Percentiles rank a stretch among this genome's conserved stretches.
Evolutionary conservation across 2,113 vertebrate genomes (phyloP).

Genomic region (Misgurnus anguillicaudatus): DNA sequence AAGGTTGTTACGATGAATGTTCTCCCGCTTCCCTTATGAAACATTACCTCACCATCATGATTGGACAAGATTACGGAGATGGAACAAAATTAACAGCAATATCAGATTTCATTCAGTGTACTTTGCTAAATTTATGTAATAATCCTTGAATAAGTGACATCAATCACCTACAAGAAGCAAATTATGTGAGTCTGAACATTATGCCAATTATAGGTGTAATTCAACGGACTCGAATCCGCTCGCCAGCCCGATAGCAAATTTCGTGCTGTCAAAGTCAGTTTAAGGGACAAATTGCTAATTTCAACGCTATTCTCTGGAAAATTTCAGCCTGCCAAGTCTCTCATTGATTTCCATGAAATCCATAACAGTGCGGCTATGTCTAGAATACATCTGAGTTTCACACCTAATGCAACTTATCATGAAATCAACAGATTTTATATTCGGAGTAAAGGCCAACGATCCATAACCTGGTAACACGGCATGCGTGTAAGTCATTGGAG

Average conservation of each 20-base stretch:
- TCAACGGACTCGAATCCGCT: conserved; percentile 25
- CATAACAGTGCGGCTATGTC: conserved; percentile 12
- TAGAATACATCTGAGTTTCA: conserved; percentile 33
- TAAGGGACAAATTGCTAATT: neutral
- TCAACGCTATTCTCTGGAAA: conserved; percentile 26
- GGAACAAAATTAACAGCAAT: neutral
- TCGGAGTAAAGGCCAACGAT: conserved; percentile 34
- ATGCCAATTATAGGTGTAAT: conserved; percentile 22
- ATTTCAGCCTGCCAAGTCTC: conserved; percentile 8
- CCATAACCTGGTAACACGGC: conserved; percentile 2
- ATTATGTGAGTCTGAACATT: neutral
- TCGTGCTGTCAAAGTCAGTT: conserved; percentile 37
- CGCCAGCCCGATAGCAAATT: conserved; percentile 27
- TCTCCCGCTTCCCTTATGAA: neutral
- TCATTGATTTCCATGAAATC: conserved; percentile 44
- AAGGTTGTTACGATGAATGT: neutral
- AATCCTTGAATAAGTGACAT: conserved; percentile 16
- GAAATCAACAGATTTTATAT: conserved; percentile 13
- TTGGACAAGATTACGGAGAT: neutral
- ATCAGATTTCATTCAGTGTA: conserved; percentile 13
- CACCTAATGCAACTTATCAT: neutral
- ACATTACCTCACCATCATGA: neutral
- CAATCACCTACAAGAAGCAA: neutral
- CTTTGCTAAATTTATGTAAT: conserved; percentile 19
- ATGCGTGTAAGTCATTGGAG: conserved; percentile 4